Conservation (phyloP, 2,113 vertebrate genomes). For the Callopanchax toddi region DNA sequence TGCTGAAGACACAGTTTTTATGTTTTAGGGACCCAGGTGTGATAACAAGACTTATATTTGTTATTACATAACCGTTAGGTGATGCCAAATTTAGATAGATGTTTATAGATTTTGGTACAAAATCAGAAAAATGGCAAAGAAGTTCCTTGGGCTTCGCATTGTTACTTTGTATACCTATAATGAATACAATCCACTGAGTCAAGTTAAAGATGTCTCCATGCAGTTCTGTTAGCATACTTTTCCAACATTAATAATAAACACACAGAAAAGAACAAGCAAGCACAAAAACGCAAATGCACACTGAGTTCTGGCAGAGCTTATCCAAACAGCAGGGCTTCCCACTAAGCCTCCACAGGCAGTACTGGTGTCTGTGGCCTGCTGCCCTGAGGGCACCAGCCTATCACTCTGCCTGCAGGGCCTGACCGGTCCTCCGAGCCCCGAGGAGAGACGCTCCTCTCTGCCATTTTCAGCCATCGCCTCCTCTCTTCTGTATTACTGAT, state of each 20-base stretch:
- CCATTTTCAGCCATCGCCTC: constrained; percentile 39
- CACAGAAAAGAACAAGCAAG: not conserved
- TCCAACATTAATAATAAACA: constrained; percentile 47
- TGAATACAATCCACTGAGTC: too few species aligned
- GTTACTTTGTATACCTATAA: too few species aligned
- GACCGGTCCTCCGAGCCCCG: constrained; percentile 44
- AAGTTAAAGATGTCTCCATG: too few species aligned
- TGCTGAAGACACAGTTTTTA: too few species aligned
- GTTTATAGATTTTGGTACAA: too few species aligned
- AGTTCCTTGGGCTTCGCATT: too few species aligned
- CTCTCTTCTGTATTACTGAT: constrained; percentile 69
- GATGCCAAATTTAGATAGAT: too few species aligned
- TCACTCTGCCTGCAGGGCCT: constrained; percentile 58
- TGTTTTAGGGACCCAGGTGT: too few species aligned
- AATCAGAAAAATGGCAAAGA: too few species aligned
- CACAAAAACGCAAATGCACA: constrained; percentile 7
- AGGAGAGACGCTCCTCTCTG: constrained; percentile 53
- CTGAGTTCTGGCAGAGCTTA: constrained; percentile 41
- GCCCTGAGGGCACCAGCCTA: constrained; percentile 60
- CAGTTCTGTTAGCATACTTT: constrained; percentile 22
- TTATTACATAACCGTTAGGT: too few species aligned
- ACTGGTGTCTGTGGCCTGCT: constrained; percentile 56
- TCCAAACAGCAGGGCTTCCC: constrained; percentile 57
- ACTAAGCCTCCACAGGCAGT: constrained; percentile 39
- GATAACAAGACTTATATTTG: too few species aligned